Evolutionary conservation across 2,888 invertebrate genomes (phyloP).

Genomic region (Marasmarcha lunaedactyla): DNA sequence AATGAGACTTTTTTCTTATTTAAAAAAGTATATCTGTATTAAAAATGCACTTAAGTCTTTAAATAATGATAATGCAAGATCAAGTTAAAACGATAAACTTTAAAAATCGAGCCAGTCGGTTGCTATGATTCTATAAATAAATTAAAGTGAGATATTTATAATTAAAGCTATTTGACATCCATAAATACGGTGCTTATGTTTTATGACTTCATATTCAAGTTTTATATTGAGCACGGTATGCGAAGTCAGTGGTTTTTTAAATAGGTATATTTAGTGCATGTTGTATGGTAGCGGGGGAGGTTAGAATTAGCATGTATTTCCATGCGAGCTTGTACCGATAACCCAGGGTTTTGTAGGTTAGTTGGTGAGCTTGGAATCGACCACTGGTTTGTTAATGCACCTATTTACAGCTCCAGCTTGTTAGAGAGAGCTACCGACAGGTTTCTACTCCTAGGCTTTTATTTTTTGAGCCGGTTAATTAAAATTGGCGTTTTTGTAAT

Average conservation of each 20-base stretch:
- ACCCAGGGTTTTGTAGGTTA: constrained; percentile 42
- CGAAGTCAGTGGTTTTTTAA: not conserved
- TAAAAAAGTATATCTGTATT: not conserved
- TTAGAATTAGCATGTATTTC: constrained; percentile 23
- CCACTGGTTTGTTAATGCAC: constrained; percentile 26
- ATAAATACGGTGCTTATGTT: not conserved
- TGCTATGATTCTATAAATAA: not conserved
- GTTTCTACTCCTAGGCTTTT: too few species aligned
- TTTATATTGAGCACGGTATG: not conserved
- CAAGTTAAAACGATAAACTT: too few species aligned
- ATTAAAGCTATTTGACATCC: not conserved
- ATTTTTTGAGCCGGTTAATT: too few species aligned
- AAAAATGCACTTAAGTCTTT: not conserved
- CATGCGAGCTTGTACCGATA: constrained; percentile 24
- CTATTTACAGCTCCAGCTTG: constrained; percentile 29
- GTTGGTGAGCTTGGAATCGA: constrained; percentile 29
- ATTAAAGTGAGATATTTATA: not conserved
- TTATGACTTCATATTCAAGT: not conserved
- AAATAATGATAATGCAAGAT: too few species aligned
- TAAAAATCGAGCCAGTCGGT: not conserved
- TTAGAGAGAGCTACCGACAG: too few species aligned
- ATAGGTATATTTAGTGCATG: not conserved
- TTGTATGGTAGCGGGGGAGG: not conserved
- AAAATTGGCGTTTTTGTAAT: too few species aligned
- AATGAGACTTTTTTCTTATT: not conserved